Percentiles rank a stretch among this genome's conserved stretches.
phyloP scores from a whole-genome alignment of 2,113 vertebrate species.

The Tetrax tetrax region DNA sequence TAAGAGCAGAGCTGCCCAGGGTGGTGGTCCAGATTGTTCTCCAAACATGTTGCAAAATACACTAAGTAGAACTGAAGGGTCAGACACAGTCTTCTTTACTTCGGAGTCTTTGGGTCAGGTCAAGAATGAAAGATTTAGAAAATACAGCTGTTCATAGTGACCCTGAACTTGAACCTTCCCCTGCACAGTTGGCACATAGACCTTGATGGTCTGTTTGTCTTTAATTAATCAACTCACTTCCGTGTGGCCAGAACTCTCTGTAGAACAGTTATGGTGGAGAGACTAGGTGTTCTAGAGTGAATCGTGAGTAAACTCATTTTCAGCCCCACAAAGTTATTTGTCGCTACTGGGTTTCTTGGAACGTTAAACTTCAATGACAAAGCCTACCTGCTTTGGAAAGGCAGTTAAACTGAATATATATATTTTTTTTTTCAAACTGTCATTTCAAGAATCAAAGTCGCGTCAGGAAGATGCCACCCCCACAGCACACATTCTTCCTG shows the following conservation, averaged over 20 bases:
- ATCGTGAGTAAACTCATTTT: background rate
- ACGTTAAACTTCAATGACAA: background rate
- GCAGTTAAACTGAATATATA: background rate
- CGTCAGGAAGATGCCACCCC: background rate
- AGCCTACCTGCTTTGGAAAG: background rate
- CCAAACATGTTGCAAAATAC: background rate
- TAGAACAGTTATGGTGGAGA: background rate
- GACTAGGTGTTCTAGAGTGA: background rate
- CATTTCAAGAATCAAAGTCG: conserved; percentile 19
- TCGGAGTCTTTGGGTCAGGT: background rate
- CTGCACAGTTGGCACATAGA: background rate
- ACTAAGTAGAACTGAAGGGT: background rate
- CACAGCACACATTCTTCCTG: background rate
- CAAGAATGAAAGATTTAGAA: background rate
- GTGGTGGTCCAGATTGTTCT: background rate
- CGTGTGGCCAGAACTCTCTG: background rate
- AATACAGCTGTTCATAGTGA: background rate
- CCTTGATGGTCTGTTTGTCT: background rate
- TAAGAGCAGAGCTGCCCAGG: background rate
- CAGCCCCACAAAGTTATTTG: background rate
- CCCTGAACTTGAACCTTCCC: background rate
- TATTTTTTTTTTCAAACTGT: background rate
- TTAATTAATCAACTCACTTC: background rate
- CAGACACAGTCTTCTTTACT: background rate
- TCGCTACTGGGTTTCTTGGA: background rate